phyloP scores from a whole-genome alignment of 2,113 vertebrate species.

The Sus scrofa region T2T-Sscrofa CM000814.6:95816001-95816500 shows the following conservation, averaged over 20 bases:
- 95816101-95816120: not conserved
- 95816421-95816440: not conserved
- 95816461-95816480: not conserved
- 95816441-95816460: not conserved
- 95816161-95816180: not conserved
- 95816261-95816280: not conserved
- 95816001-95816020: not conserved
- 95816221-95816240: not conserved
- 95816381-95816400: not conserved
- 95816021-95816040: not conserved
- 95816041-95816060: conserved; percentile 10
- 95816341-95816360: not conserved
- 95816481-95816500: not conserved
- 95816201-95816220: not conserved
- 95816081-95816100: not conserved
- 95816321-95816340: not conserved
- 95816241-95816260: not conserved
- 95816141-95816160: not conserved
- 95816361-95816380: not conserved
- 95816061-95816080: conserved; percentile 3
- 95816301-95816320: not conserved
- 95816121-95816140: not conserved
- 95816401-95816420: not conserved
- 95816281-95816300: not conserved
- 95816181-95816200: not conserved